Conservation (phyloP, 2,113 vertebrate genomes). For the Uria aalge region DNA sequence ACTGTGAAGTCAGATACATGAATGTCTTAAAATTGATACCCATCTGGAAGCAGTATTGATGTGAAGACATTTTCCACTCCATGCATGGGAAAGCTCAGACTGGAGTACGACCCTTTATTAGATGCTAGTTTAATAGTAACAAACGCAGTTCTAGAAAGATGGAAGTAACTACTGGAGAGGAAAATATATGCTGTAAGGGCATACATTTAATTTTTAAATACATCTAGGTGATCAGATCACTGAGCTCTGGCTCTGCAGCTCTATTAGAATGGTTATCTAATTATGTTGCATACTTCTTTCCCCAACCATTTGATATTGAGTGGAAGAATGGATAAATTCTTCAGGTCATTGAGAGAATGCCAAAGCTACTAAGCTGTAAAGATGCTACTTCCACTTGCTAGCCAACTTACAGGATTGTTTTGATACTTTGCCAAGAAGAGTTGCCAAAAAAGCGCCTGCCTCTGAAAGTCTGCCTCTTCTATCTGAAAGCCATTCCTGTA, state of each 20-base stretch:
- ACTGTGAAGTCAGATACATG: neutral
- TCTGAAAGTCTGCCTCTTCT: neutral
- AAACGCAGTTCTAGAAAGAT: neutral
- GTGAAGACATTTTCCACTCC: neutral
- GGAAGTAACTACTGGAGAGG: neutral
- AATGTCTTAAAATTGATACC: neutral
- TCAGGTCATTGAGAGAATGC: constrained; percentile 16
- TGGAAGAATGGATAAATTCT: constrained; percentile 18
- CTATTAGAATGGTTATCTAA: neutral
- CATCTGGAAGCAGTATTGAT: neutral
- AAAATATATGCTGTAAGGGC: neutral
- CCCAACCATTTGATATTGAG: neutral
- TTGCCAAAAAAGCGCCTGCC: constrained; percentile 16
- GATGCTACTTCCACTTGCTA: constrained; percentile 19
- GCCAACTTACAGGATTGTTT: neutral
- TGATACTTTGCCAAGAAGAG: neutral
- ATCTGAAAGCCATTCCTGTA: neutral
- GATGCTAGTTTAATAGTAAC: neutral
- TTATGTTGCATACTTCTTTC: neutral
- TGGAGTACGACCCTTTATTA: neutral
- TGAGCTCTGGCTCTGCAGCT: neutral
- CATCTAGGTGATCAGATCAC: neutral
- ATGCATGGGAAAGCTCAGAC: neutral
- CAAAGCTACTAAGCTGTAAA: constrained; percentile 33
- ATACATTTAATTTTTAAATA: neutral